These are phyloP conservation scores for Pemphigus obesinymphae DNA, from an alignment of 1,140 invertebrate genomes.

Conservation along the genomic window DNA sequence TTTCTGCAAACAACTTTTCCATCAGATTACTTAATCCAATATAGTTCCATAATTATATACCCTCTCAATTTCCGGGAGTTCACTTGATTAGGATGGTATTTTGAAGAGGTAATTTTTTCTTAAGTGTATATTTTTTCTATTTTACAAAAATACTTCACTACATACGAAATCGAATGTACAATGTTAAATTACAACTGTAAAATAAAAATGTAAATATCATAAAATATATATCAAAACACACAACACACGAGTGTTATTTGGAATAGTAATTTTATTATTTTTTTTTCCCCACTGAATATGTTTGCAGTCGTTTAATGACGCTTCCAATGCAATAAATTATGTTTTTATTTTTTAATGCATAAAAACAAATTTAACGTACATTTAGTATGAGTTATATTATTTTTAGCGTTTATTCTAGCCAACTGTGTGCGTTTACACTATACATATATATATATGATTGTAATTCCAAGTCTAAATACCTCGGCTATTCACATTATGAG, in stretches of 20 bases:
- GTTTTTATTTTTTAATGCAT: slow-evolving; percentile 7
- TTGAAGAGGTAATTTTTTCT: not conserved
- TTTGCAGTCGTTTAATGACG: not conserved
- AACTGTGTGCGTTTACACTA: not conserved
- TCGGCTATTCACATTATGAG: not conserved
- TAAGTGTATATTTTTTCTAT: not conserved
- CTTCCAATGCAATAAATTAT: not conserved
- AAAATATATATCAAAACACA: not conserved
- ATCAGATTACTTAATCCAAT: too few species aligned
- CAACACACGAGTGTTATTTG: not conserved
- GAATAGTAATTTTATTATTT: not conserved
- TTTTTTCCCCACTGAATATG: not conserved
- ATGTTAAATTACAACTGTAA: not conserved
- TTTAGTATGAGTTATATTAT: slow-evolving; percentile 6
- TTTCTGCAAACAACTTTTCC: too few species aligned
- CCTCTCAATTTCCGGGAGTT: too few species aligned
- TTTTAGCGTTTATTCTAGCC: not conserved
- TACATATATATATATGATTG: too few species aligned
- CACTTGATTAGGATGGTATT: too few species aligned
- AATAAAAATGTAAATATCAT: not conserved
- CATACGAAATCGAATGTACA: not conserved
- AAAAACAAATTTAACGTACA: not conserved
- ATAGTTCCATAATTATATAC: too few species aligned
- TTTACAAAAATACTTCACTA: not conserved
- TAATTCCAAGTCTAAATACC: slow-evolving; percentile 8